Conservation (phyloP, 2,888 invertebrate species). For the Lasioglossum morio region DNA sequence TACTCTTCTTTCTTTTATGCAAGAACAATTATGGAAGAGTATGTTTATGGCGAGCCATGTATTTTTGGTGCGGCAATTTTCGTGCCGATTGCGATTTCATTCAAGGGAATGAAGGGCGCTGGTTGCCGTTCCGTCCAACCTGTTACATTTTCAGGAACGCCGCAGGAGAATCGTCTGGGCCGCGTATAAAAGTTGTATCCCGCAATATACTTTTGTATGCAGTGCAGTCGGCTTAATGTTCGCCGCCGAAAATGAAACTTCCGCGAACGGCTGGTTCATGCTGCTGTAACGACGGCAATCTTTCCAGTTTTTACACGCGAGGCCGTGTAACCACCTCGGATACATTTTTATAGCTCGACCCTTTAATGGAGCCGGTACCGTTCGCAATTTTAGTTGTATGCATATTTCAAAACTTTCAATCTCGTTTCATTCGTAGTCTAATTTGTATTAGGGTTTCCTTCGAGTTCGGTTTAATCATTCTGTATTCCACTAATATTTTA, state of each 20-base stretch:
- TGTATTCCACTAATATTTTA: neutral
- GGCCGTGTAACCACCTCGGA: slow-evolving; percentile 32
- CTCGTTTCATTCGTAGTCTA: neutral
- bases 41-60: slow-evolving; percentile 7
- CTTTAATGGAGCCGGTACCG: slow-evolving; percentile 36
- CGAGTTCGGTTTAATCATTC: neutral
- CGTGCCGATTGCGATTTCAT: slow-evolving; percentile 50
- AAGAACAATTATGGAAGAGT: neutral
- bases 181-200: slow-evolving; percentile 67
- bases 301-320: slow-evolving; percentile 57
- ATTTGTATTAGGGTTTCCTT: neutral
- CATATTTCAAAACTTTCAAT: slow-evolving; percentile 9
- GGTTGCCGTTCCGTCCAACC: slow-evolving; percentile 39
- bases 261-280: slow-evolving; percentile 57
- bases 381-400: neutral
- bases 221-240: slow-evolving; percentile 67
- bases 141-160: slow-evolving; percentile 59
- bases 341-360: slow-evolving; percentile 52
- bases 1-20: neutral
- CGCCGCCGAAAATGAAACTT: slow-evolving; percentile 66
- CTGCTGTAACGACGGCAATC: slow-evolving; percentile 54
- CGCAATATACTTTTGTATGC: slow-evolving; percentile 62
- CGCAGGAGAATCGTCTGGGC: slow-evolving; percentile 42
- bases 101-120: slow-evolving; percentile 24
- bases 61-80: slow-evolving; percentile 29